Evolutionary conservation across 1,140 invertebrate species (phyloP).

Genomic region (Eurosta solidaginis): DNA sequence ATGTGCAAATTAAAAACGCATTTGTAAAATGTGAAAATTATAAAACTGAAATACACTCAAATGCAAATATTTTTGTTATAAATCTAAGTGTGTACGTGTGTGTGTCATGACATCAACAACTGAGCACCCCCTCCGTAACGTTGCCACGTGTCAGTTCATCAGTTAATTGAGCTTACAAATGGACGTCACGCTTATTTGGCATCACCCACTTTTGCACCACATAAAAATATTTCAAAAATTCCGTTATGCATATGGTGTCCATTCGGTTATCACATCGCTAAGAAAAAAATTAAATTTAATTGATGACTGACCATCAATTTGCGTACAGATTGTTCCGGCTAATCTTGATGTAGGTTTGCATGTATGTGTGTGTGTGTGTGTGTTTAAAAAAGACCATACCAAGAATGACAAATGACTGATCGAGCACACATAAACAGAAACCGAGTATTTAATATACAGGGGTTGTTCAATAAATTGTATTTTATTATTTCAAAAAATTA

Average conservation of each 20-base stretch:
- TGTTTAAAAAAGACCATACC: neutral
- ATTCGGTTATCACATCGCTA: neutral
- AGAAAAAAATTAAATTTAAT: conserved; percentile 44
- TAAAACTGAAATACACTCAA: neutral
- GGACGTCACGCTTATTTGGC: neutral
- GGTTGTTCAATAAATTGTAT: too few relatives aligned
- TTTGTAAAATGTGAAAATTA: conserved; percentile 15
- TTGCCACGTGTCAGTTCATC: conserved; percentile 14
- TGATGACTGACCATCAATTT: conserved; percentile 57
- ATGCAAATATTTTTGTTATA: too few relatives aligned
- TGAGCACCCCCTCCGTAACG: neutral
- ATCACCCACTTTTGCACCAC: neutral
- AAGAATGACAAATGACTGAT: neutral
- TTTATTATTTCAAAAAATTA: too few relatives aligned
- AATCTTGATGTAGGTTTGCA: neutral
- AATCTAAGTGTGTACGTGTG: neutral
- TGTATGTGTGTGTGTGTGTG: neutral
- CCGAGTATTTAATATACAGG: too few relatives aligned
- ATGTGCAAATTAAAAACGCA: conserved; percentile 27
- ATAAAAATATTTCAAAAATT: neutral
- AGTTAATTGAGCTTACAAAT: conserved; percentile 27
- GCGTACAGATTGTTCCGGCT: conserved; percentile 33
- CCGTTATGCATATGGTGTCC: conserved; percentile 21
- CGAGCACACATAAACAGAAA: conserved; percentile 29
- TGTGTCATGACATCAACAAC: neutral